Evolutionary conservation across 2,888 invertebrate species (phyloP).

Genomic region (Mesochorus sp.): DNA sequence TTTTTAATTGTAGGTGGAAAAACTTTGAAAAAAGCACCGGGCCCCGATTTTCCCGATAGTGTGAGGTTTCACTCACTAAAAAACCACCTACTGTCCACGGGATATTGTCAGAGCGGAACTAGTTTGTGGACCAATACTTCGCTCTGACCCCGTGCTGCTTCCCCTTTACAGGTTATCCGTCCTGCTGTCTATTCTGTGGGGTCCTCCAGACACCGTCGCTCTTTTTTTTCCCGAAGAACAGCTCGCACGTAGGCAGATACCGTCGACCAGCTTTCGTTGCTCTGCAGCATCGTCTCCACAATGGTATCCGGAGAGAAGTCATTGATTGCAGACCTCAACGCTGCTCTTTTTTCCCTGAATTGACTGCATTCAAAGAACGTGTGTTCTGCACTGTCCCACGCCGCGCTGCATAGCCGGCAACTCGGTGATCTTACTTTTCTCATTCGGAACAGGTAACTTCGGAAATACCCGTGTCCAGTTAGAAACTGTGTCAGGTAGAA

Average conservation of each 20-base stretch:
- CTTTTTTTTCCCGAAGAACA: conserved; percentile 15
- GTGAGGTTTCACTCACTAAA: conserved; percentile 23
- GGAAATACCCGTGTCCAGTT: conserved; percentile 62
- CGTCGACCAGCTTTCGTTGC: not conserved
- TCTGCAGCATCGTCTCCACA: conserved; percentile 8
- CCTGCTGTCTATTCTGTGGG: not conserved
- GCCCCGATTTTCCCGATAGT: conserved; percentile 18
- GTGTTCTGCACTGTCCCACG: not conserved
- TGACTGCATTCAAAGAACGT: conserved; percentile 1
- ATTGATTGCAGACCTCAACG: not conserved
- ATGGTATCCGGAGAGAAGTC: conserved; percentile 22
- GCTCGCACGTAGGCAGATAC: not conserved
- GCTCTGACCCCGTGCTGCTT: not conserved
- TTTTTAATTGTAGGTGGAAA: too few species aligned
- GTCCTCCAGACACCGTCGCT: not conserved
- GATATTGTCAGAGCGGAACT: not conserved
- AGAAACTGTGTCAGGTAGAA: conserved; percentile 61
- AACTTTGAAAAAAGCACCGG: too few species aligned
- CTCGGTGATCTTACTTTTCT: conserved; percentile 16
- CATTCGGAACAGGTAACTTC: conserved; percentile 46
- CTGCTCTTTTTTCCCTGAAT: not conserved
- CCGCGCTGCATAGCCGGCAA: not conserved
- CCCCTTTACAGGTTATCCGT: not conserved
- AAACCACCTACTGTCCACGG: not conserved
- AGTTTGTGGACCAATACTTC: conserved; percentile 25